Evolutionary conservation across 2,888 invertebrate genomes (phyloP).

Genomic region (Euproctis similis): DNA sequence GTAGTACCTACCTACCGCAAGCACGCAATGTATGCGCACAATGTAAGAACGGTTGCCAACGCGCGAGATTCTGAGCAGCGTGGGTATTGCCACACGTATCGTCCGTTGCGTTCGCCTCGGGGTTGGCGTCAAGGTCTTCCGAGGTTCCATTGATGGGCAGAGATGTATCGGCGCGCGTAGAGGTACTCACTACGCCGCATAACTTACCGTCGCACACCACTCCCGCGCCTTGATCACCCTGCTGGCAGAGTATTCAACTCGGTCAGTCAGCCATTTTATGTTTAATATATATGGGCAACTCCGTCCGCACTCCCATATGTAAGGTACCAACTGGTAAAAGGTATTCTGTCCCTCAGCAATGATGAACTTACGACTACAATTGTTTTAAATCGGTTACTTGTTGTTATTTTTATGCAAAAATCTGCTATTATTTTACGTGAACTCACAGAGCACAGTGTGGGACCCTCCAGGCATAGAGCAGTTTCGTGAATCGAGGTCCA

Average conservation of each 20-base stretch:
- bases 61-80: conserved; percentile 41
- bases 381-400: no score
- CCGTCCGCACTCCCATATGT: no score
- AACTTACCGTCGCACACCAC: conserved; percentile 55
- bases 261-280: no score
- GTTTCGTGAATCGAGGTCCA: conserved; percentile 30
- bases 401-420: no score
- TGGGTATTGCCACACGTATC: conserved; percentile 36
- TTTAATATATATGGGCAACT: no score
- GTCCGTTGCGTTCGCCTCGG: conserved; percentile 9
- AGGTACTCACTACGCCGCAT: conserved; percentile 49
- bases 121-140: not conserved
- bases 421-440: no score
- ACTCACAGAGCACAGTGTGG: conserved; percentile 40
- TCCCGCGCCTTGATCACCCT: conserved; percentile 52
- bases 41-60: conserved; percentile 49
- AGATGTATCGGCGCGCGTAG: conserved; percentile 11
- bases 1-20: conserved; percentile 32
- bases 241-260: conserved; percentile 4
- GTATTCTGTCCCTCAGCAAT: no score
- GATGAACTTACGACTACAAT: no score
- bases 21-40: conserved; percentile 49
- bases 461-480: conserved; percentile 43
- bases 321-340: no score
- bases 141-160: no score